Percentiles rank a stretch among this genome's conserved stretches.
These are phyloP conservation scores for Thymallus thymallus DNA, from an alignment of 2,113 vertebrate species.

Conservation along the genomic window DNA sequence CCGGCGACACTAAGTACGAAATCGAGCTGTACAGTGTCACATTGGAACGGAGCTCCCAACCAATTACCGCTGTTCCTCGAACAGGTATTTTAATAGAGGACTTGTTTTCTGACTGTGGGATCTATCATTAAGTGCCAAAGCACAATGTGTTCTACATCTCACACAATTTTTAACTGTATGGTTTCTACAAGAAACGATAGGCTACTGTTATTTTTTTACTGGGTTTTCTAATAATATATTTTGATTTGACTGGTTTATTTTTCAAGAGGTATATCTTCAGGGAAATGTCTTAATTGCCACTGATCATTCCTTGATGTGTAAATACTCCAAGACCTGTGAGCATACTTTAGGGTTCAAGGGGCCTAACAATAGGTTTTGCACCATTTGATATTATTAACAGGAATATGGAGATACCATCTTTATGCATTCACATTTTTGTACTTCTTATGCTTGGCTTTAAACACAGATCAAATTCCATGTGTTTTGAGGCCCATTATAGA, in stretches of 20 bases:
- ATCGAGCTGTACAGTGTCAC: constrained; percentile 89
- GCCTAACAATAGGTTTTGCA: background rate
- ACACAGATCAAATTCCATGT: background rate
- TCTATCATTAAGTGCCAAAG: background rate
- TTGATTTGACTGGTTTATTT: background rate
- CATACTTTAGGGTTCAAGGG: background rate
- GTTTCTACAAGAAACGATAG: background rate
- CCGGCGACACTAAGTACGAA: constrained; percentile 88
- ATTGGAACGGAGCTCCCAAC: constrained; percentile 84
- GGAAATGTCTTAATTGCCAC: too few species aligned
- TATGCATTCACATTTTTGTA: too few species aligned
- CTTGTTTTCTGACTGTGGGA: background rate
- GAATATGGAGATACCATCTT: too few species aligned
- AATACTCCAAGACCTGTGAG: background rate
- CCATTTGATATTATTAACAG: too few species aligned
- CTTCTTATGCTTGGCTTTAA: background rate
- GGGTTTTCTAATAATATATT: background rate
- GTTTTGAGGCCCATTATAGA: background rate
- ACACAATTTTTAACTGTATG: background rate
- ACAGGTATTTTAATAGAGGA: constrained; percentile 81
- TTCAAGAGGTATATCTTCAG: background rate
- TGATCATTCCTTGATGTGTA: background rate
- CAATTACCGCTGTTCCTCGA: constrained; percentile 79
- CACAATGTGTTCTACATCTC: background rate
- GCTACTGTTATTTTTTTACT: background rate